phyloP scores from a whole-genome alignment of 2,888 invertebrate species.

The Andrena flavipes region DNA sequence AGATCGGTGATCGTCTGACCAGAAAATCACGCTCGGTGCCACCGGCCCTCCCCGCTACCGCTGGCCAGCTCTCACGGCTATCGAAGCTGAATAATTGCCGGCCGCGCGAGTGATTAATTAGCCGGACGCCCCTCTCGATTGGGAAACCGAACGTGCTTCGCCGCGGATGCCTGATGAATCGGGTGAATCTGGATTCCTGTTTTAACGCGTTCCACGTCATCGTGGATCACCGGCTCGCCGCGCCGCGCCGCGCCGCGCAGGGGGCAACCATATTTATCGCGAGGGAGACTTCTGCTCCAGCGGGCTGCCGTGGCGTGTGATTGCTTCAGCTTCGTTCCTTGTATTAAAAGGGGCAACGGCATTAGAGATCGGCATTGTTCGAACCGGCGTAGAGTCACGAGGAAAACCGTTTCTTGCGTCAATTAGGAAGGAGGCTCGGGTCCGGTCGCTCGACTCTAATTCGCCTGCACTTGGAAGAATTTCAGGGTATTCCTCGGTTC shows the following conservation, averaged over 20 bases:
- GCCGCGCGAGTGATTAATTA: slow-evolving; percentile 36
- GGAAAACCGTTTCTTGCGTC: slow-evolving; percentile 5
- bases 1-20: slow-evolving; percentile 34
- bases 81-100: slow-evolving; percentile 32
- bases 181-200: not conserved
- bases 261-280: not conserved
- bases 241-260: no score
- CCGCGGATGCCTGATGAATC: not conserved
- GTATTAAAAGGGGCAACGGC: no score
- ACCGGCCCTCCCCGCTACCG: not conserved
- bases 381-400: no score
- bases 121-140: slow-evolving; percentile 17
- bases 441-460: slow-evolving; percentile 4
- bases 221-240: not conserved
- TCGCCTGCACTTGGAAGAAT: slow-evolving; percentile 17
- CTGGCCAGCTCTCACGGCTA: slow-evolving; percentile 18
- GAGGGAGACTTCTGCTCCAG: not conserved
- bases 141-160: slow-evolving; percentile 23
- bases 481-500: slow-evolving; percentile 40
- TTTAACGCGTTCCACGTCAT: not conserved
- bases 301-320: not conserved
- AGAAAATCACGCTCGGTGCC: slow-evolving; percentile 17
- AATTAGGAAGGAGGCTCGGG: not conserved
- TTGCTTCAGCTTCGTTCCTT: no score
- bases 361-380: no score